Evolutionary conservation across 2,888 invertebrate genomes (phyloP).

Genomic region (Neoscelio sp.): DNA sequence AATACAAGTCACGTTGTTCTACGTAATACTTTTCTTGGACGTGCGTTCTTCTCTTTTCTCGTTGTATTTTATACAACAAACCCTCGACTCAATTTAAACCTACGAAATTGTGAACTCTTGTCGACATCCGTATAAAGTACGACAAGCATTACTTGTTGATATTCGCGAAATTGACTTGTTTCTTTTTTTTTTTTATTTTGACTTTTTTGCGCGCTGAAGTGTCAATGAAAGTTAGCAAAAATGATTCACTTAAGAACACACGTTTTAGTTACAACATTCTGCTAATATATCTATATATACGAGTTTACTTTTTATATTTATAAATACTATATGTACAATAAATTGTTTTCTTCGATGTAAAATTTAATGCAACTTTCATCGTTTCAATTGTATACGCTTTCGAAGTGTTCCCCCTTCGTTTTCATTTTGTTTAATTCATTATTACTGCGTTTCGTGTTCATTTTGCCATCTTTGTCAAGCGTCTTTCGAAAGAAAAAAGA

Average conservation of each 20-base stretch:
- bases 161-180: constrained; percentile 18
- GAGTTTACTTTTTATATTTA: background rate
- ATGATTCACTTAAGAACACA: constrained; percentile 32
- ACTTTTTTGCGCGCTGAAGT: constrained; percentile 23
- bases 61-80: constrained; percentile 49
- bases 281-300: constrained; percentile 22
- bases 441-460: background rate
- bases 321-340: constrained; percentile 46
- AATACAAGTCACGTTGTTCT: constrained; percentile 56
- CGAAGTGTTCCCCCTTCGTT: constrained; percentile 21
- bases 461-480: too few species aligned
- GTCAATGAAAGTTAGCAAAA: constrained; percentile 19
- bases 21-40: constrained; percentile 59
- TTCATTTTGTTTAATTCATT: background rate
- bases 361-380: constrained; percentile 61
- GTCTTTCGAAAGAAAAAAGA: constrained; percentile 1
- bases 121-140: constrained; percentile 24
- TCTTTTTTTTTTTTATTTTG: too few species aligned
- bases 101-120: background rate
- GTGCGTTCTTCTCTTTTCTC: constrained; percentile 25
- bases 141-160: constrained; percentile 21
- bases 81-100: constrained; percentile 8
- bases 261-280: constrained; percentile 17
- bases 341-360: constrained; percentile 60
- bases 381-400: constrained; percentile 31